Percentiles rank a stretch among this genome's conserved stretches.
Conservation (phyloP, 2,113 vertebrate species). For the Chaetodon auriga region DNA sequence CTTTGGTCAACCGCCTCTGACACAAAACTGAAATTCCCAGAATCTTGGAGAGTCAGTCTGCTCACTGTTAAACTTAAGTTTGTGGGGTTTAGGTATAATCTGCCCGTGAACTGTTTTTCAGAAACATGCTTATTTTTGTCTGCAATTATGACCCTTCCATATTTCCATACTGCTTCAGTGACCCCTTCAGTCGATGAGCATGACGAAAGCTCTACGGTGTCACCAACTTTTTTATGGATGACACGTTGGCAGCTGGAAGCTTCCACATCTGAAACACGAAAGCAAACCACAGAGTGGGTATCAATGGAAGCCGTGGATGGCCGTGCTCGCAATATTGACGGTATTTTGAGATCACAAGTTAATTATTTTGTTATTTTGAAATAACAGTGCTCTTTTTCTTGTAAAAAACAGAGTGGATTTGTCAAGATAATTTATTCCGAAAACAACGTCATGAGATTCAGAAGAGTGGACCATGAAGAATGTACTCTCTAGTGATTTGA, state of each 20-base stretch:
- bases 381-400: no score
- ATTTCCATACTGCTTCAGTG: rapidly evolving
- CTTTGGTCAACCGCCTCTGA: rapidly evolving
- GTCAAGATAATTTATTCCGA: no score
- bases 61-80: conserved; percentile 56
- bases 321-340: no score
- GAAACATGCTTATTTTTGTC: rapidly evolving
- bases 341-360: no score
- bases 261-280: conserved; percentile 59
- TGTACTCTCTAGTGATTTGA: no score
- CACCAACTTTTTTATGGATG: conserved; percentile 64
- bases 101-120: neutral
- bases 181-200: neutral
- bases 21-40: conserved; percentile 5
- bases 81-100: neutral
- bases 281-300: neutral
- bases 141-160: rapidly evolving
- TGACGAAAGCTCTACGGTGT: conserved; percentile 46
- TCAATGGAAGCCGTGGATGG: no score
- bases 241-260: rapidly evolving
- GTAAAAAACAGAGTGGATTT: no score
- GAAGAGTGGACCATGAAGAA: no score
- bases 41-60: conserved; percentile 48
- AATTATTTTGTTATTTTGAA: no score
- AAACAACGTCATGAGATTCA: no score